Percentiles rank a stretch among this genome's conserved stretches.
Evolutionary conservation across 2,797 vertebrate genomes (phyloP).

Genomic region (Decapterus maruadsi): DNA sequence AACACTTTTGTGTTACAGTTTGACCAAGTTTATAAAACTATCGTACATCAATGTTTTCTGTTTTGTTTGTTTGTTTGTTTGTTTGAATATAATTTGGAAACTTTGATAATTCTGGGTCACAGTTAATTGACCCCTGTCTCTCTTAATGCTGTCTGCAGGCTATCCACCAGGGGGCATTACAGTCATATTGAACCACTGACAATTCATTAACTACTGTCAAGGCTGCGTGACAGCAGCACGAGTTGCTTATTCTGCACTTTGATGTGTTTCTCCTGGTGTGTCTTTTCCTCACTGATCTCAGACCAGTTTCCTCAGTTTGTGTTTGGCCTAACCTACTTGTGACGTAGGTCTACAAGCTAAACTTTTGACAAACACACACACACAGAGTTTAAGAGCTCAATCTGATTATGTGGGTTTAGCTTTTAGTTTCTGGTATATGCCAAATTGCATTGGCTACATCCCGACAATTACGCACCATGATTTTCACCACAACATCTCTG

Average conservation of each 20-base stretch:
- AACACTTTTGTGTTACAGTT: no score
- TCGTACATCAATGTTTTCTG: no score
- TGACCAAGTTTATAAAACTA: no score
- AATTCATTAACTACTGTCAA: slow-evolving; percentile 9
- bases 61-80: no score
- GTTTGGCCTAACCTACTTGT: no score
- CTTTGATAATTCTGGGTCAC: no score
- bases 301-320: no score
- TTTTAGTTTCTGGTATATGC: slow-evolving; percentile 39
- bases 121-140: no score
- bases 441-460: slow-evolving; percentile 7
- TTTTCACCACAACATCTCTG: slow-evolving; percentile 44
- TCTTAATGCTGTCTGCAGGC: neutral
- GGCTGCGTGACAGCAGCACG: neutral
- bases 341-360: neutral
- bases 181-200: neutral
- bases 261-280: neutral
- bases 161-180: slow-evolving; percentile 59
- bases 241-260: no score
- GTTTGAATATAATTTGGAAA: no score
- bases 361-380: neutral
- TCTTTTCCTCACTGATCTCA: neutral
- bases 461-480: slow-evolving; percentile 44
- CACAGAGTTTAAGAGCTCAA: neutral
- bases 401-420: slow-evolving; percentile 42